Base-by-base conservation (phyloP, 2,113 vertebrate genomes). In the Petroica traversi region DNA sequence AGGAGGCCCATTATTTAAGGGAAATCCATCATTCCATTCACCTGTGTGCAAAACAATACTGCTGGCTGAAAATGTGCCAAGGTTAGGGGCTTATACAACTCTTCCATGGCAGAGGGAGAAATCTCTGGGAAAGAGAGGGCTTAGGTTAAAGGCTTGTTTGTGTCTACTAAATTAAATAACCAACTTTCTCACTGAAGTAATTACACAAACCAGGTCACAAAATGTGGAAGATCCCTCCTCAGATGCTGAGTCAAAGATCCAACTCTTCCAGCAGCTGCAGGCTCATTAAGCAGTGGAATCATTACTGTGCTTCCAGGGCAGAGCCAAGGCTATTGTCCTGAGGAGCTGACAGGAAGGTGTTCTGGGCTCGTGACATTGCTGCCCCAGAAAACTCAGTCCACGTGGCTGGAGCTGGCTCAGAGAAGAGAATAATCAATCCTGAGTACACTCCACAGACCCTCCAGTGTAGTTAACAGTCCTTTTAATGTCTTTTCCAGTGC, bases 241-340 rank as follows among this genome's bases (percentile, higher is more conserved):
- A 43, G 38, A 45, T 25, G 20, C 9, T 41, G 34, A 77, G 28
- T 20, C 25, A 78, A 67, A 72, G 40, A 58, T 25, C 5, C 40
- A 62, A 19, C 33, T 67, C 48, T 43, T 88, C 26, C 59, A 55
- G 16, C 5, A 12, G 24, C 51, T 66, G 14, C 1, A 9, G 45
- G 43, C 40, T 77, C 12, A 48, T 29, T 11, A 6, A 14, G 40
- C 19, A 69, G 13, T 40, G 17, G 6, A 62, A 16, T n/a, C 34
- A n/a, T 24, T 68, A 26, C 57, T 78, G 8, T 49, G 38, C 28
- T 74, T n/a, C 48, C n/a, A 79, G 41, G 25, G 79, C 38, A 64
- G 55, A 83, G 57, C 5, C 0, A 12, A 83, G n/a, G 55, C 15
- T 12, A 24, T 52, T 0, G 0, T n/a, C 51, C 41, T 5, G 4